Evolutionary conservation across 2,888 invertebrate species (phyloP).

Genomic region (Ecliptopera silaceata): DNA sequence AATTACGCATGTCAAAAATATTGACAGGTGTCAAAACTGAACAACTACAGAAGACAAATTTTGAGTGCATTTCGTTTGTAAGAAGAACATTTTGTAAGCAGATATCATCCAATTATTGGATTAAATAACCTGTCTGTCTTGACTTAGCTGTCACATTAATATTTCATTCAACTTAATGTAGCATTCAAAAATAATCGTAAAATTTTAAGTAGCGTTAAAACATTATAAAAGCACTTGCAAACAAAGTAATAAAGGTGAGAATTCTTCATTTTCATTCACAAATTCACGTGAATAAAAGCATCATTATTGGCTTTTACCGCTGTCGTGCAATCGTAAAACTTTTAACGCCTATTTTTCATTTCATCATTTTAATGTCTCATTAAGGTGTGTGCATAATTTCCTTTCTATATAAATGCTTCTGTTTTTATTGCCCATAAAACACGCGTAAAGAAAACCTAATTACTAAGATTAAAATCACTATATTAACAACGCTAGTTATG

Average conservation of each 20-base stretch:
- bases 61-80: too few relatives aligned
- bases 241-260: conserved; percentile 56
- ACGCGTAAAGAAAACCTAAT: conserved; percentile 12
- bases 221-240: conserved; percentile 30
- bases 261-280: conserved; percentile 15
- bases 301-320: conserved; percentile 34
- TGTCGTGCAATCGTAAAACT: conserved; percentile 35
- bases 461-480: neutral
- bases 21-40: too few relatives aligned
- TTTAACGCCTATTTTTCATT: conserved; percentile 30
- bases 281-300: conserved; percentile 39
- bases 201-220: conserved; percentile 28
- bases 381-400: conserved; percentile 27
- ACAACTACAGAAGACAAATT: too few relatives aligned
- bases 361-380: conserved; percentile 27
- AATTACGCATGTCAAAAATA: too few relatives aligned
- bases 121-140: neutral
- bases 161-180: conserved; percentile 19
- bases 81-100: too few relatives aligned
- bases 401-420: conserved; percentile 22
- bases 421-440: conserved; percentile 31
- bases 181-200: conserved; percentile 34
- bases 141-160: conserved; percentile 16
- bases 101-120: too few relatives aligned
- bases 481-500: too few relatives aligned